Conservation (phyloP, 2,797 vertebrate species). For the Thaleichthys pacificus region DNA sequence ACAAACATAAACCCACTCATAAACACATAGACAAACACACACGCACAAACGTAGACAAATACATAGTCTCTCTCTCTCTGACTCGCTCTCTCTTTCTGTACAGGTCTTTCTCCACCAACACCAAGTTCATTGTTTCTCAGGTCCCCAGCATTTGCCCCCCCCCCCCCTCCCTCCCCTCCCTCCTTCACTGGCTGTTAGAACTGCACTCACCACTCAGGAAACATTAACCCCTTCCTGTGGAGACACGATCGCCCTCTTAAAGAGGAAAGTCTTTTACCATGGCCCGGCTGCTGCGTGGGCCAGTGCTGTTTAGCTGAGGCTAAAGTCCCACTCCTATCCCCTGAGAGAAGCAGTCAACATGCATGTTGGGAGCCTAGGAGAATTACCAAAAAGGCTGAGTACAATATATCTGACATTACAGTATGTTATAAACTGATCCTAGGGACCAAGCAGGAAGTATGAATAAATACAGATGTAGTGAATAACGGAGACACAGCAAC, state of each 20-base stretch:
- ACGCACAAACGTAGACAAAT: background rate
- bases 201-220: constrained; percentile 58
- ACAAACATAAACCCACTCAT: constrained; percentile 13
- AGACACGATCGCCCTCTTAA: constrained; percentile 31
- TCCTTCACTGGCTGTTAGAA: constrained; percentile 30
- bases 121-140: constrained; percentile 50
- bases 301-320: constrained; percentile 12
- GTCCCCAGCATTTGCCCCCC: constrained; percentile 8
- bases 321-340: background rate
- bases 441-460: no score
- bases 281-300: constrained; percentile 19
- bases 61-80: background rate
- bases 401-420: no score
- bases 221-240: constrained; percentile 69
- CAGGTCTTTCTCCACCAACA: constrained; percentile 48
- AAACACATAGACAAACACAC: background rate
- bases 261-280: constrained; percentile 27
- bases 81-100: constrained; percentile 31
- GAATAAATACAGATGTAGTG: background rate
- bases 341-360: no score
- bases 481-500: no score
- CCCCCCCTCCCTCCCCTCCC: constrained; percentile 2
- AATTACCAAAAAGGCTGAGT: no score
- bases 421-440: no score
- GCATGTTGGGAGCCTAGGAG: no score